Evolutionary conservation across 1,140 invertebrate genomes (phyloP), one percentile per base, ranked within the genome.

Genomic region (Galleria mellonella): DNA sequence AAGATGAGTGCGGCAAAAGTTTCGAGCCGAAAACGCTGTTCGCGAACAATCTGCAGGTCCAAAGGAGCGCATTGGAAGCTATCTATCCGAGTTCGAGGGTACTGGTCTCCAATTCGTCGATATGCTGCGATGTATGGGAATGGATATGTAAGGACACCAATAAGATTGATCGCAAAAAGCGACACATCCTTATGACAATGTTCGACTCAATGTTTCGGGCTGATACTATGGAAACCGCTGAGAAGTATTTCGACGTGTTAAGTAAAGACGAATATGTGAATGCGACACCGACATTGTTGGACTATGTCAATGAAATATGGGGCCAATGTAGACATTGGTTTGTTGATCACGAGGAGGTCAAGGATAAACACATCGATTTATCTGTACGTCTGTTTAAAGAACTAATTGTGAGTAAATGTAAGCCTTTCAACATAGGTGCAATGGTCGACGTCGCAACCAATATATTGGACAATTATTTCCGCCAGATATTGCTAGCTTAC

Each of bases 401-500:
- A 23, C 53, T 61, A 12, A 11, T 61, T 11, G 1, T 28, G n/a
- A 4, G 8, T n/a, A 47, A 23, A 36, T 61, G 58, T 32, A 45
- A 40, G 12, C 33, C 47, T 2, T 61, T 53, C 40, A 48, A 42
- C 9, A 14, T 29, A 0, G 32, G 9, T 2, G 14, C 30, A 0
- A 61, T 61, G 47, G 29, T 54, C 0, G 58, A 61, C 17, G 47
- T 61, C 1, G 30, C 53, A 1, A 23, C 29, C 0, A 53, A 53
- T 17, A 42, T 61, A 1, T 5, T 61, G 8, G 54, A 53, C 4
- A 17, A 23, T 11, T 40, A 51, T 17, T 38, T 47, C 6, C 6
- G 29, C 11, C 15, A 32, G 7, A 28, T 38, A n/a, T 14, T 44
- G 6, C 23, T 10, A 0, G 42, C 33, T 0, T 9, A 35, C 9